Evolutionary conservation across 2,797 vertebrate species (phyloP).

Genomic region (Chromis chromis): DNA sequence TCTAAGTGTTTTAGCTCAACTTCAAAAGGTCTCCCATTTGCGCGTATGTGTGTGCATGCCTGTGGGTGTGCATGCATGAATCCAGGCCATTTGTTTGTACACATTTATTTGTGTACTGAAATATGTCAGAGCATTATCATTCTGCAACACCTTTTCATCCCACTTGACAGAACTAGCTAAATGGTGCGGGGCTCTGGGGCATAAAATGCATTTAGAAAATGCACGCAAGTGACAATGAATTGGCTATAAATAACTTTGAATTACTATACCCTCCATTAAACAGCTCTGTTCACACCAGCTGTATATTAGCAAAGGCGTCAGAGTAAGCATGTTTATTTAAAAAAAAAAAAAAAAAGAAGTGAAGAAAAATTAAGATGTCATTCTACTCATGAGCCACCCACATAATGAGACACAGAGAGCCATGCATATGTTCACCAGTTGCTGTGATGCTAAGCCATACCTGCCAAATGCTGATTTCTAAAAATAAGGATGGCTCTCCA

Average conservation of each 20-base stretch:
- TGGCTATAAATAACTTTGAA: slow-evolving; percentile 38
- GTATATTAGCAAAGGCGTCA: slow-evolving; percentile 19
- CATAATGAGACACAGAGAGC: slow-evolving; percentile 17
- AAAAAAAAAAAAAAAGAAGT: slow-evolving; percentile 10
- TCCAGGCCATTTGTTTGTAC: slow-evolving; percentile 39
- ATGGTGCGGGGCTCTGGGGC: slow-evolving; percentile 15
- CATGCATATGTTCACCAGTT: slow-evolving; percentile 56
- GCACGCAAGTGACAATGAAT: slow-evolving; percentile 25
- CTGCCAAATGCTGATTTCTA: slow-evolving; percentile 57
- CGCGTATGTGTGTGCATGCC: slow-evolving; percentile 7
- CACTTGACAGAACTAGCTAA: slow-evolving; percentile 33
- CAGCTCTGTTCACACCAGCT: slow-evolving; percentile 20
- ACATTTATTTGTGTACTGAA: slow-evolving; percentile 51
- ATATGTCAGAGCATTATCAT: slow-evolving; percentile 44
- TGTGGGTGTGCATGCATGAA: slow-evolving; percentile 45
- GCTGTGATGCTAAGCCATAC: slow-evolving; percentile 36
- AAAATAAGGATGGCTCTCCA: slow-evolving; percentile 33
- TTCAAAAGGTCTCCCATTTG: slow-evolving; percentile 59
- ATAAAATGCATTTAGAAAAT: slow-evolving; percentile 34
- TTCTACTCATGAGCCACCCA: slow-evolving; percentile 46
- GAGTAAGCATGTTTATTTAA: slow-evolving; percentile 6
- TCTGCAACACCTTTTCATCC: slow-evolving; percentile 42
- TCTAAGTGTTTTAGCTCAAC: slow-evolving; percentile 43
- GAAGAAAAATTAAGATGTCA: slow-evolving; percentile 4
- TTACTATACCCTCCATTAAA: slow-evolving; percentile 16